These are phyloP conservation scores for Carcina quercana DNA, from an alignment of 2,888 invertebrate genomes.

Conservation along the genomic window DNA sequence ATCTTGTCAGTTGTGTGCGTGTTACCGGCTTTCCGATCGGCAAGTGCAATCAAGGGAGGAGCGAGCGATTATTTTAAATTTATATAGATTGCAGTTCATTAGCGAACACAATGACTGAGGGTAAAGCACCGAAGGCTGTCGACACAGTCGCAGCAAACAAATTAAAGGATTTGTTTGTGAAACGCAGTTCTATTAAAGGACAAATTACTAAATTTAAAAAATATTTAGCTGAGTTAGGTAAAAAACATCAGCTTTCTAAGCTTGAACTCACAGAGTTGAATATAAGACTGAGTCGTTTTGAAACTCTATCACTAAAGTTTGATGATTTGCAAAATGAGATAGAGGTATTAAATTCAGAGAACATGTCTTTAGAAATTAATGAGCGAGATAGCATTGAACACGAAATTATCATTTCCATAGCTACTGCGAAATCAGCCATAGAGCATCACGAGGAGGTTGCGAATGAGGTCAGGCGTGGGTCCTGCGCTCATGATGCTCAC, in stretches of 20 bases:
- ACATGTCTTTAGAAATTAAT: conserved; percentile 3
- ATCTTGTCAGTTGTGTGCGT: too few relatives aligned
- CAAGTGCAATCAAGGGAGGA: too few relatives aligned
- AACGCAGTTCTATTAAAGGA: conserved; percentile 11
- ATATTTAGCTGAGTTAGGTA: conserved; percentile 2
- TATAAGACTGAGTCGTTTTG: conserved; percentile 9
- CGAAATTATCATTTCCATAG: conserved; percentile 10
- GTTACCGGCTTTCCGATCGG: too few relatives aligned
- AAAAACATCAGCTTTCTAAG: neutral
- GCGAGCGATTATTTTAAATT: too few relatives aligned
- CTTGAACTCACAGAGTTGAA: conserved; percentile 7
- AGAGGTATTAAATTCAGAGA: conserved; percentile 8
- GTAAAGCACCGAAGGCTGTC: too few relatives aligned
- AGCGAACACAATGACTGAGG: too few relatives aligned
- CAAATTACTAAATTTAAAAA: conserved; percentile 13
- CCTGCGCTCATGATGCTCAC: neutral
- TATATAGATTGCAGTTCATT: too few relatives aligned
- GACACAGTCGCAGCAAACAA: too few relatives aligned
- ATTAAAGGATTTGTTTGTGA: neutral
- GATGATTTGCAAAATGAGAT: conserved; percentile 11
- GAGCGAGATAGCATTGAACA: conserved; percentile 8
- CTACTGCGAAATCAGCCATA: conserved; percentile 10
- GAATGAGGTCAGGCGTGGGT: neutral
- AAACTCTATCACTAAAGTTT: conserved; percentile 4
- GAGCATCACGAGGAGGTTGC: neutral